These are phyloP conservation scores for Synanthedon myopaeformis DNA, from an alignment of 2,888 invertebrate genomes.

Conservation along the genomic window DNA sequence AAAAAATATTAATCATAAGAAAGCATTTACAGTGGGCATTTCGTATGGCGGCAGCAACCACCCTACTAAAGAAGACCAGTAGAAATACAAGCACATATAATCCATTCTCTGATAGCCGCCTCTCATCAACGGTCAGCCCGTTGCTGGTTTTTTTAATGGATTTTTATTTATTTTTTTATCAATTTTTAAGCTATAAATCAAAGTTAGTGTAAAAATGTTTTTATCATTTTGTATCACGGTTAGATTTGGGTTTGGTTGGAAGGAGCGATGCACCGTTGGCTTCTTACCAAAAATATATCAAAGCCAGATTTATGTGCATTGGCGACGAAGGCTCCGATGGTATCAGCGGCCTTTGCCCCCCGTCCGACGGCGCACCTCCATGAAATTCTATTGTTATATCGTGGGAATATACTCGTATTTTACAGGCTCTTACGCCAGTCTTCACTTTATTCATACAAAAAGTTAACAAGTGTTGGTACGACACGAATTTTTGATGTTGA, in stretches of 20 bases:
- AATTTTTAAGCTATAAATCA: neutral
- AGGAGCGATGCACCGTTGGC: slow-evolving; percentile 39
- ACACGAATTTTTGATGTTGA: neutral
- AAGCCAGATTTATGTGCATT: slow-evolving; percentile 63
- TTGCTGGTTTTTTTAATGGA: too few relatives aligned
- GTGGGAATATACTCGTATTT: slow-evolving; percentile 32
- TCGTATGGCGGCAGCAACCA: too few relatives aligned
- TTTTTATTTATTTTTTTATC: too few relatives aligned
- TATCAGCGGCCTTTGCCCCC: slow-evolving; percentile 29
- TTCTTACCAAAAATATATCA: slow-evolving; percentile 64
- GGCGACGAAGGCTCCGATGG: slow-evolving; percentile 58
- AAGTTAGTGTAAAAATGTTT: slow-evolving; percentile 1
- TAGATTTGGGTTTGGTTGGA: slow-evolving; percentile 3
- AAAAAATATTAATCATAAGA: neutral
- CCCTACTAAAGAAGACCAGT: too few relatives aligned
- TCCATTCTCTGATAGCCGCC: too few relatives aligned
- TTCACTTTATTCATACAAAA: neutral
- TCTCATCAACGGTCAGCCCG: neutral
- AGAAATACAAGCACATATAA: too few relatives aligned
- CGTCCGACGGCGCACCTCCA: slow-evolving; percentile 3
- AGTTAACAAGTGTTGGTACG: neutral
- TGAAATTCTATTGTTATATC: slow-evolving; percentile 28
- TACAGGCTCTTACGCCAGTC: neutral
- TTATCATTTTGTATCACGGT: neutral
- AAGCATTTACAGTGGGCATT: neutral